A percentile compares a stretch with the other conserved stretches of the same genome.
Evolutionary conservation across 92 coral and sea anemone genomes (phyloP).

Genomic region (Phenganax subtilis): DNA sequence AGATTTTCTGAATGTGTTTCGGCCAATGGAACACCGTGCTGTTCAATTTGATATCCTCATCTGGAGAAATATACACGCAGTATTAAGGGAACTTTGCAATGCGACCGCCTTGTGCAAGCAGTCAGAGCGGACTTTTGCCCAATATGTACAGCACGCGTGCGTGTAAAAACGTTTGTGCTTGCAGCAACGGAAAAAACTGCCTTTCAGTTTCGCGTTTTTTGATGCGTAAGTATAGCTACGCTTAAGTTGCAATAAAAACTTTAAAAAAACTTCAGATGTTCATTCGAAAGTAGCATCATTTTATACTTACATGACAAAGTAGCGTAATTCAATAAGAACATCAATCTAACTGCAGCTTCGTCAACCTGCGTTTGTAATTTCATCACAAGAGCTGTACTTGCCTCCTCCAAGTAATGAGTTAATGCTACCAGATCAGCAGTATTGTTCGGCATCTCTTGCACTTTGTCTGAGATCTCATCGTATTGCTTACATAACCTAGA

Average conservation of each 20-base stretch:
- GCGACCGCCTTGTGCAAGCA: not conserved
- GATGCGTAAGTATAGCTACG: too few species aligned
- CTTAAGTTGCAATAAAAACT: too few species aligned
- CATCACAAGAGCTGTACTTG: slow-evolving; percentile 74
- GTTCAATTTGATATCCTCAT: slow-evolving; percentile 93
- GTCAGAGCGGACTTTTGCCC: not conserved
- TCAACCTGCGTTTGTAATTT: slow-evolving; percentile 76
- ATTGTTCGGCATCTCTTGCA: slow-evolving; percentile 97
- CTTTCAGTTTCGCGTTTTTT: too few species aligned
- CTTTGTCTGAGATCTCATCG: slow-evolving; percentile 97
- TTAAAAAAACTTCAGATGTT: too few species aligned
- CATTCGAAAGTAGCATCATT: too few species aligned
- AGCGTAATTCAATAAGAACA: slow-evolving; percentile 90
- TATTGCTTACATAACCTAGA: slow-evolving; percentile 75
- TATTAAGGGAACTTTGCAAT: not conserved
- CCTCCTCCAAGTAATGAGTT: slow-evolving; percentile 82
- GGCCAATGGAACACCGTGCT: slow-evolving; percentile 99
- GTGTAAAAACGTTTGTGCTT: too few species aligned
- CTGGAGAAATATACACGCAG: slow-evolving; percentile 33
- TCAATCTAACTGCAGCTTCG: slow-evolving; percentile 85
- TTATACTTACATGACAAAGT: slow-evolving; percentile 76
- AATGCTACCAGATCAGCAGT: slow-evolving; percentile 84
- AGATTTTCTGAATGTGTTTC: slow-evolving; percentile 93
- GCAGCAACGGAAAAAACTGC: too few species aligned
- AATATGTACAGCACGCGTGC: too few species aligned